Evolutionary conservation across 2,888 invertebrate genomes (phyloP).

Genomic region (Gibbula magus): DNA sequence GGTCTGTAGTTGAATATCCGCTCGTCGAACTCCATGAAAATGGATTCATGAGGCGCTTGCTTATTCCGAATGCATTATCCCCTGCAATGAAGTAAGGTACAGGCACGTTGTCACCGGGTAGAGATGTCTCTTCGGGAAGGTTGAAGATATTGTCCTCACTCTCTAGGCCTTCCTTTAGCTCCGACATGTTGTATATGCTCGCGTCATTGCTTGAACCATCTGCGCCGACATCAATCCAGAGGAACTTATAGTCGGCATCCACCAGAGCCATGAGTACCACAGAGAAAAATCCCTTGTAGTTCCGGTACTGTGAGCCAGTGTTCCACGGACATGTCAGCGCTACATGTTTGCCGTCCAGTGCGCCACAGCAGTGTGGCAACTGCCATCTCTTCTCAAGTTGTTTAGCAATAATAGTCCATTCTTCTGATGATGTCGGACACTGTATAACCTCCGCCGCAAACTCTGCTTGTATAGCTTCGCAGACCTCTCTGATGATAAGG

Average conservation of each 20-base stretch:
- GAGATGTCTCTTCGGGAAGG: constrained; percentile 38
- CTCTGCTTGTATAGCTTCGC: constrained; percentile 40
- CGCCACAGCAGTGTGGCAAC: no score
- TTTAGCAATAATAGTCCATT: constrained; percentile 32
- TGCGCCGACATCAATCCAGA: constrained; percentile 44
- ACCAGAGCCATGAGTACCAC: constrained; percentile 33
- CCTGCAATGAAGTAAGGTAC: constrained; percentile 44
- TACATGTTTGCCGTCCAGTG: constrained; percentile 36
- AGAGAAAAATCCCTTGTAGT: no score
- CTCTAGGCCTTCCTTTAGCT: constrained; percentile 32
- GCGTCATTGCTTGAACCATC: constrained; percentile 30
- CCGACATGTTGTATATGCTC: no score
- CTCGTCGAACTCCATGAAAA: constrained; percentile 45
- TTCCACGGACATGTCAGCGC: constrained; percentile 25
- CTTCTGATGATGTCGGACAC: constrained; percentile 33
- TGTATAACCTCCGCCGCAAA: constrained; percentile 36
- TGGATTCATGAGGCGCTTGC: constrained; percentile 41
- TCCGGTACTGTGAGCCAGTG: no score
- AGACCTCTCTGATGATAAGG: constrained; percentile 43
- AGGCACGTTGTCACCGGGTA: constrained; percentile 39
- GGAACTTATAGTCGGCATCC: constrained; percentile 45
- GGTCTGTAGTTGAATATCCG: constrained; percentile 54
- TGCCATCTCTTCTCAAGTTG: no score
- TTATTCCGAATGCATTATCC: constrained; percentile 41
- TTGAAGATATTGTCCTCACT: constrained; percentile 13